phyloP scores from a whole-genome alignment of 64 coral and sea anemone genomes.

The Porites australiensis region DNA sequence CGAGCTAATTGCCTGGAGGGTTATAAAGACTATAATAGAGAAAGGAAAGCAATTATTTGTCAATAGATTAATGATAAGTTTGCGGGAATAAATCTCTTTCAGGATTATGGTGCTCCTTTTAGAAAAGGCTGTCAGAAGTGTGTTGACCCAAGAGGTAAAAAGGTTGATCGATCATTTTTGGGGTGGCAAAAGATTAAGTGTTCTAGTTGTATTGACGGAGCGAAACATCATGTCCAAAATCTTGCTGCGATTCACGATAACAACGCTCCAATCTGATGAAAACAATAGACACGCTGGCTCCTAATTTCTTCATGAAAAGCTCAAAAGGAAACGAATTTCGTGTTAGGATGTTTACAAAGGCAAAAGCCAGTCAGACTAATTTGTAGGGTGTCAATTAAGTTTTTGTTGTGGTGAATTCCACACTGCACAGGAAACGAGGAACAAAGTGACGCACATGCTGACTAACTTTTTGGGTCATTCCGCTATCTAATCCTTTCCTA shows the following conservation, averaged over 20 bases:
- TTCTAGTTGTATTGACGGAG: background rate
- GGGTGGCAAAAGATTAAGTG: background rate
- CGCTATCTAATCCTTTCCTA: background rate
- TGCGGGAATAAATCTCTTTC: constrained; percentile 18
- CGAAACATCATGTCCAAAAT: background rate
- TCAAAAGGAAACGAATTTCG: constrained; percentile 27
- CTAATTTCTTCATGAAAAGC: background rate
- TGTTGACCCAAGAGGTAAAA: background rate
- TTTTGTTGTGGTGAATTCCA: constrained; percentile 53
- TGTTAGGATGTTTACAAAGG: constrained; percentile 45
- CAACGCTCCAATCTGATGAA: background rate
- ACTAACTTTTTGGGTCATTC: background rate
- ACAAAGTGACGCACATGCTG: constrained; percentile 7
- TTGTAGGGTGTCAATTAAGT: constrained; percentile 19
- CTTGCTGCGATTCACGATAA: background rate
- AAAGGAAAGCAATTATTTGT: constrained; percentile 7
- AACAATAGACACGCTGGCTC: constrained; percentile 1
- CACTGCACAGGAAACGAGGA: constrained; percentile 36
- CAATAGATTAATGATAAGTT: constrained; percentile 30
- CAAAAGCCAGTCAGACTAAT: constrained; percentile 28
- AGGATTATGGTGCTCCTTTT: background rate
- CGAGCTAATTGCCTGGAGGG: background rate
- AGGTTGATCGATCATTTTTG: background rate
- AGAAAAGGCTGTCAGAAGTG: background rate
- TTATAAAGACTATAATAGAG: background rate